These are phyloP conservation scores for Macrobrachium nipponense DNA, from an alignment of 1,140 invertebrate genomes.

Conservation along the genomic window DNA sequence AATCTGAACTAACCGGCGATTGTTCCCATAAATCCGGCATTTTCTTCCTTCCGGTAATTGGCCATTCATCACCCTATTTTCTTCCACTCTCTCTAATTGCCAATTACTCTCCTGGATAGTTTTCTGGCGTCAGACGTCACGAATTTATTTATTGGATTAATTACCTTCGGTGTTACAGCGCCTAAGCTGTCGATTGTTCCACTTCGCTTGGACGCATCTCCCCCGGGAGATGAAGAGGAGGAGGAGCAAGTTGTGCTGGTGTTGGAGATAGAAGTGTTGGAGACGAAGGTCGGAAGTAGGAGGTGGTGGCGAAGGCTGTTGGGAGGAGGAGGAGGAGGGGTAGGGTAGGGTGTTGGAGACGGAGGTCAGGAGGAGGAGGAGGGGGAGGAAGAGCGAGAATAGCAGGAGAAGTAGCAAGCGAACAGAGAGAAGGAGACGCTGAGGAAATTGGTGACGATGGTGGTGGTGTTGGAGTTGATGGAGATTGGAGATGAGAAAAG, in stretches of 20 bases:
- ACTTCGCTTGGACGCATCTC: neutral
- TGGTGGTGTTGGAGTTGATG: neutral
- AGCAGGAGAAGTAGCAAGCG: too few relatives aligned
- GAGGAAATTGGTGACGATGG: too few relatives aligned
- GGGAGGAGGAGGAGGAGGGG: too few relatives aligned
- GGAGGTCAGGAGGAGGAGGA: too few relatives aligned
- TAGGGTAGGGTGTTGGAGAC: too few relatives aligned
- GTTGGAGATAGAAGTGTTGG: too few relatives aligned
- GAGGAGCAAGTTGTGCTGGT: neutral
- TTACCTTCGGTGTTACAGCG: constrained; percentile 39
- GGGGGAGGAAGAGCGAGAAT: too few relatives aligned
- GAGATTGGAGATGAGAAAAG: neutral
- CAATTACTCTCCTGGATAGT: constrained; percentile 62
- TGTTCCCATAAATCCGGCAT: constrained; percentile 56
- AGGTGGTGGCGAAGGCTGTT: too few relatives aligned
- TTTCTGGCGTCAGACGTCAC: constrained; percentile 55
- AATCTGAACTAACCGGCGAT: constrained; percentile 43
- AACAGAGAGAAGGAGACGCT: too few relatives aligned
- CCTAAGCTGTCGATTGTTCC: constrained; percentile 49
- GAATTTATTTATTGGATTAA: constrained; percentile 59
- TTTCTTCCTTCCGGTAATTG: constrained; percentile 62
- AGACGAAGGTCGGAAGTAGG: too few relatives aligned
- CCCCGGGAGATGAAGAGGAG: neutral
- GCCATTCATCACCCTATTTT: constrained; percentile 60
- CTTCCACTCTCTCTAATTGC: constrained; percentile 55